phyloP scores from a whole-genome alignment of 2,888 invertebrate genomes.

The Xanthorhoe designata region DNA sequence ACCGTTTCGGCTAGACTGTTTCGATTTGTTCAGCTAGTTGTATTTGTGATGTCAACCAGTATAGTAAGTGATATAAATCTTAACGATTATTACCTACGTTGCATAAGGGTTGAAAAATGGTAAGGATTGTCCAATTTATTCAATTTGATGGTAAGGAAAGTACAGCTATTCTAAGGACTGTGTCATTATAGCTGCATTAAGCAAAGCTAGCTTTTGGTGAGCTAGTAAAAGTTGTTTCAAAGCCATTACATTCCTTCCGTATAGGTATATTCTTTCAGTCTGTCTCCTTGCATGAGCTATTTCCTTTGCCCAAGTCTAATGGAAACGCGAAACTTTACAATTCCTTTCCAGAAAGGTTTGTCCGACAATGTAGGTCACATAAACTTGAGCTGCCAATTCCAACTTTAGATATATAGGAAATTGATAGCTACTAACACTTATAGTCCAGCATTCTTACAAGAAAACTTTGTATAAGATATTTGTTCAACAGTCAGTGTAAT shows the following conservation, averaged over 20 bases:
- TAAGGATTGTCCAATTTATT: too few relatives aligned
- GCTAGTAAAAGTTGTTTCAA: neutral
- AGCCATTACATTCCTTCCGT: neutral
- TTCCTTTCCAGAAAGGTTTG: conserved; percentile 8
- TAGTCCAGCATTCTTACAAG: neutral
- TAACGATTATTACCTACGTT: too few relatives aligned
- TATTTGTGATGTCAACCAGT: too few relatives aligned
- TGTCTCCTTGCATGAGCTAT: conserved; percentile 2
- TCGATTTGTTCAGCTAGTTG: too few relatives aligned
- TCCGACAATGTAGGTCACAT: conserved; percentile 10
- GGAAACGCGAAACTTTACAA: conserved; percentile 10
- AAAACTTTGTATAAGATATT: neutral
- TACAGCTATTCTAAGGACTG: too few relatives aligned
- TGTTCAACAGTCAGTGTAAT: too few relatives aligned
- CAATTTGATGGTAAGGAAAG: too few relatives aligned
- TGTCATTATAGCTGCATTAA: too few relatives aligned
- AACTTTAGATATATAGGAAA: neutral
- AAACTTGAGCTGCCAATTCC: conserved; percentile 2
- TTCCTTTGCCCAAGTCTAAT: conserved; percentile 1
- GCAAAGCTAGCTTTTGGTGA: neutral
- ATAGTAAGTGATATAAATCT: too few relatives aligned
- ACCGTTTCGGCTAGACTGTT: too few relatives aligned
- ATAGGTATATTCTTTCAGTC: neutral
- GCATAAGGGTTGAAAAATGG: too few relatives aligned
- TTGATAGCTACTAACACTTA: conserved; percentile 1